Evolutionary conservation across 2,113 vertebrate species (phyloP), one percentile per base, ranked within the genome.

Genomic region (Cyprinodon variegatus): DNA sequence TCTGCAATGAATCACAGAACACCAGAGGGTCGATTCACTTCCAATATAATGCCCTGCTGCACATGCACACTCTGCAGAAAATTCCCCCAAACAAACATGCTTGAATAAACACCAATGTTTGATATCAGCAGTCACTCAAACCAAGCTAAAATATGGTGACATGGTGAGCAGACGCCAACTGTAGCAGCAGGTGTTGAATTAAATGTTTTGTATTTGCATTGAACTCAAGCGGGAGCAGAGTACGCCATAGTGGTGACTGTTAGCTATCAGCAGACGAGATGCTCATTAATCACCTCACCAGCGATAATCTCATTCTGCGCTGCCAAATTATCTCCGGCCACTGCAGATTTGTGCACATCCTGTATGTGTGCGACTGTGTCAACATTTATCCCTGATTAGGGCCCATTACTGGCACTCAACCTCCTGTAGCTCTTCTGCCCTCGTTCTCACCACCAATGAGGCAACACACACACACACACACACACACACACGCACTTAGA

Each of bases 301-400:
- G 84, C 81, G 85, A 88, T 91, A 82, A 91, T 91, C 86, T 90
- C 88, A 87, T 90, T 92, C 89, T 88, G 77, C 84, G 90, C 81
- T 77, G 80, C 86, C 79, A 89, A 87, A 90, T 92, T 78, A 90
- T 88, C 89, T 83, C 83, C 36, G 85, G 85, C 88, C 67, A 72
- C 77, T 48, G 73, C 82, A 65, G 50, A 57, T 61, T 73, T 68
- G 77, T 50, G 72, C 17, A n/a, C 12, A 36, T 66, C 61, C 63
- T 66, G 81, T 63, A 63, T 71, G 76, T 76, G 77, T 62, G 72
- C 40, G 76, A 38, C 67, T 76, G 72, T 77, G 70, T 86, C 78
- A 86, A 87, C 77, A 84, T 82, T 83, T 76, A 79, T 77, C 81
- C 79, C 84, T 87, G 86, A 90, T 91, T 91, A 88, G 68, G 68